A percentile compares a stretch with the other conserved stretches of the same genome.
These are phyloP conservation scores for Calliopsis andreniformis DNA, from an alignment of 1,140 invertebrate species.

Conservation along the genomic window DNA sequence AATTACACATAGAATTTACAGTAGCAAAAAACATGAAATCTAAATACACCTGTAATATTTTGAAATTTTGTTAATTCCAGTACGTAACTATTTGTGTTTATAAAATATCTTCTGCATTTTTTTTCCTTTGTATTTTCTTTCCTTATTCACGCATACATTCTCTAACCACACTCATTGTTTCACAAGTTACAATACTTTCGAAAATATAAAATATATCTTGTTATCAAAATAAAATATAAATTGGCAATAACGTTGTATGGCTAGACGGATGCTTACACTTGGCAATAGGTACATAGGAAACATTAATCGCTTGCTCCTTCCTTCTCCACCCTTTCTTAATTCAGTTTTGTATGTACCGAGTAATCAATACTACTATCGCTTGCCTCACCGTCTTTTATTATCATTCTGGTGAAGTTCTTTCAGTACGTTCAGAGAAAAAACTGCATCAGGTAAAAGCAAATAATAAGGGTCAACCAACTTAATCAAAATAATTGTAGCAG, in stretches of 20 bases:
- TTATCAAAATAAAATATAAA: constrained; percentile 77
- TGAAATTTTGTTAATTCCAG: no score
- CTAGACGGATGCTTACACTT: constrained; percentile 56
- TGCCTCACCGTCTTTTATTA: not conserved
- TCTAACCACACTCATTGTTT: not conserved
- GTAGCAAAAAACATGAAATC: not conserved
- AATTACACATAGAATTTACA: not conserved
- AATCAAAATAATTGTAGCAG: no score
- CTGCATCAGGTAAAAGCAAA: not conserved
- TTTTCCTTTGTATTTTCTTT: constrained; percentile 10
- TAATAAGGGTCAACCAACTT: not conserved
- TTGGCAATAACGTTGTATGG: constrained; percentile 68
- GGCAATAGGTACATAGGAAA: constrained; percentile 73
- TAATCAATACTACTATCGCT: constrained; percentile 44
- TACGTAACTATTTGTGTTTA: not conserved
- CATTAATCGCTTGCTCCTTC: constrained; percentile 58
- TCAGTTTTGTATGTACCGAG: constrained; percentile 12
- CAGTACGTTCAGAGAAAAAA: not conserved
- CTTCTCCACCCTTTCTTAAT: constrained; percentile 23
- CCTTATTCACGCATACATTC: not conserved
- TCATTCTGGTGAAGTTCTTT: not conserved
- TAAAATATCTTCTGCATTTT: constrained; percentile 40
- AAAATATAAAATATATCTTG: constrained; percentile 70
- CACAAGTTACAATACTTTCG: constrained; percentile 36
- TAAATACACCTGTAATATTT: not conserved